These are phyloP conservation scores for Loripinus fragilis DNA, from an alignment of 2,888 invertebrate species.

Conservation along the genomic window DNA sequence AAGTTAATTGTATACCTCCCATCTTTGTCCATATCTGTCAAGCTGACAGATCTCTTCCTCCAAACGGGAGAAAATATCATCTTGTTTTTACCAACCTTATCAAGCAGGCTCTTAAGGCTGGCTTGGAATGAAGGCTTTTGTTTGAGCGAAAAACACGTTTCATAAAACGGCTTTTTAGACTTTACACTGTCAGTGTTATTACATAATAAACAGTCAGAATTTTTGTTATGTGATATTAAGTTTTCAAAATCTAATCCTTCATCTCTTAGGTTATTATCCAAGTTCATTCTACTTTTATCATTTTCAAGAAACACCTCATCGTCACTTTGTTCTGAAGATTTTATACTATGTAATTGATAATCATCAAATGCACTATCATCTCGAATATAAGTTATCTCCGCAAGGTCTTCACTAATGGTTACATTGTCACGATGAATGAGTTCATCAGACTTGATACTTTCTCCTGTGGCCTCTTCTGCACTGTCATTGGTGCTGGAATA, in stretches of 20 bases:
- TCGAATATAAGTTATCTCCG: too few species aligned
- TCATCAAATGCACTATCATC: too few species aligned
- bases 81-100: background rate
- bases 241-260: background rate
- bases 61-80: background rate
- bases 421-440: too few species aligned
- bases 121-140: background rate
- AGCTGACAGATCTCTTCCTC: background rate
- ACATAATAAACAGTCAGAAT: background rate
- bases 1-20: background rate
- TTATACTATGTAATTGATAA: too few species aligned
- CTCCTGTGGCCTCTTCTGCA: too few species aligned
- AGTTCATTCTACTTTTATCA: background rate
- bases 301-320: background rate
- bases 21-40: conserved; percentile 3
- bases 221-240: background rate
- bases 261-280: background rate
- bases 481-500: too few species aligned
- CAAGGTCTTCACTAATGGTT: too few species aligned
- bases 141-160: background rate
- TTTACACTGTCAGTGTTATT: background rate
- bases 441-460: too few species aligned
- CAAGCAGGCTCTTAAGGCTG: background rate
- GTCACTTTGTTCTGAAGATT: background rate
- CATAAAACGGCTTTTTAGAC: background rate